These are phyloP conservation scores for Heliothis peltigera DNA, from an alignment of 2,888 invertebrate species.

Conservation along the genomic window DNA sequence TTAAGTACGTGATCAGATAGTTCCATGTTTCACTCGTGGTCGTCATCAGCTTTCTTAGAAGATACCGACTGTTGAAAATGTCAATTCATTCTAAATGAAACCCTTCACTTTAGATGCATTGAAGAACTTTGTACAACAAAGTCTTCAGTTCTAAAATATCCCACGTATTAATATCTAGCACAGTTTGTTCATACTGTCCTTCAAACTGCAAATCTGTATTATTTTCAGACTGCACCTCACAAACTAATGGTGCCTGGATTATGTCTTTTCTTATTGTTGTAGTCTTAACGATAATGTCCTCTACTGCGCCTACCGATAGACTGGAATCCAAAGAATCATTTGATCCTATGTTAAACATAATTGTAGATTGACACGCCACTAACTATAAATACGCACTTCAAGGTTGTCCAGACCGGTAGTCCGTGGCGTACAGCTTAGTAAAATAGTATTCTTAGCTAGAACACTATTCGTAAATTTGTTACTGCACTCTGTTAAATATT, in stretches of 20 bases:
- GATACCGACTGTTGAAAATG: background rate
- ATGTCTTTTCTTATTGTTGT: background rate
- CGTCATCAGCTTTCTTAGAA: background rate
- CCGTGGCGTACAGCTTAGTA: conserved; percentile 19
- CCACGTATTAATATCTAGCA: background rate
- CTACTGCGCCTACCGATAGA: background rate
- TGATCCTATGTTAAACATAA: conserved; percentile 10
- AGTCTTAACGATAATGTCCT: background rate
- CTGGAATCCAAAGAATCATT: conserved; percentile 19
- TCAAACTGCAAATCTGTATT: background rate
- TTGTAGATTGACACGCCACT: conserved; percentile 20
- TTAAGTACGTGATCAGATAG: background rate
- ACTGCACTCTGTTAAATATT: conserved; percentile 14
- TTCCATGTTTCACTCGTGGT: background rate
- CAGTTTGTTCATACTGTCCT: background rate
- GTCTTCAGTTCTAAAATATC: background rate
- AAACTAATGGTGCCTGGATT: background rate
- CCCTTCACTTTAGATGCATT: too few species aligned
- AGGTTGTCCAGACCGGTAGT: conserved; percentile 49
- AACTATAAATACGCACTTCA: conserved; percentile 49
- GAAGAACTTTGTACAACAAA: background rate
- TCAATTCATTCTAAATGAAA: background rate
- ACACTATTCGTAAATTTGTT: conserved; percentile 31
- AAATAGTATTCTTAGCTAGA: conserved; percentile 19
- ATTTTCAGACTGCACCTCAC: background rate